These are phyloP conservation scores for Neoascia interrupta DNA, from an alignment of 2,888 invertebrate species.

Conservation along the genomic window DNA sequence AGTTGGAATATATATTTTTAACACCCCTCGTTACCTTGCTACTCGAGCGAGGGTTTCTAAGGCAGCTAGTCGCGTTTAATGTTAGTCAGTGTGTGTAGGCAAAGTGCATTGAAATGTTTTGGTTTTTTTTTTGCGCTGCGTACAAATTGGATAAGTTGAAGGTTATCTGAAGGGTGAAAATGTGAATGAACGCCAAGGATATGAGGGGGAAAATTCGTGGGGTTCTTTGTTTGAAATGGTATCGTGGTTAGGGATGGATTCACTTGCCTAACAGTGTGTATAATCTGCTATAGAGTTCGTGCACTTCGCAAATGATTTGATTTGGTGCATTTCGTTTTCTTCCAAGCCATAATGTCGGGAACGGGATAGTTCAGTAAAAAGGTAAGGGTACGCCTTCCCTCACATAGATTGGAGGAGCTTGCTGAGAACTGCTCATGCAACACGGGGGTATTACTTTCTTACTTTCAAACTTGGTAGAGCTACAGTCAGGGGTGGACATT, in stretches of 20 bases:
- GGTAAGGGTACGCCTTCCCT: too few relatives aligned
- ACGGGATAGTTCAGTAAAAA: too few relatives aligned
- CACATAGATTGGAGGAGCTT: too few relatives aligned
- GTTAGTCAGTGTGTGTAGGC: constrained; percentile 1
- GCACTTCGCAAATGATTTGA: too few relatives aligned
- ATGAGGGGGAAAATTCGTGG: neutral
- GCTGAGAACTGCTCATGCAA: too few relatives aligned
- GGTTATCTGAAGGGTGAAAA: constrained; percentile 29
- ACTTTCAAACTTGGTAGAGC: too few relatives aligned
- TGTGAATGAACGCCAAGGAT: constrained; percentile 18
- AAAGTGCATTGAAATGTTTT: constrained; percentile 20
- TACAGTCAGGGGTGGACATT: too few relatives aligned
- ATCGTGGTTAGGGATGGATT: neutral
- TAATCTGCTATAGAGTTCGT: too few relatives aligned
- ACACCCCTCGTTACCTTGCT: constrained; percentile 9
- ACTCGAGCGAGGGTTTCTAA: neutral
- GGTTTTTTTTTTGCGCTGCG: constrained; percentile 11
- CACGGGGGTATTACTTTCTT: too few relatives aligned
- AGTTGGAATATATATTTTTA: neutral
- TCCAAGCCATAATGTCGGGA: too few relatives aligned
- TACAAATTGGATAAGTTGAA: constrained; percentile 33
- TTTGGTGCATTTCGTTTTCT: too few relatives aligned
- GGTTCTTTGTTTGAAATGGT: neutral
- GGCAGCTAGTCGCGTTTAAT: neutral
- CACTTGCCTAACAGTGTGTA: neutral